A percentile compares a stretch with the other conserved stretches of the same genome.
These are phyloP conservation scores for Sebastes steindachneri DNA, from an alignment of 2,797 vertebrate genomes.

Conservation along the genomic window DNA sequence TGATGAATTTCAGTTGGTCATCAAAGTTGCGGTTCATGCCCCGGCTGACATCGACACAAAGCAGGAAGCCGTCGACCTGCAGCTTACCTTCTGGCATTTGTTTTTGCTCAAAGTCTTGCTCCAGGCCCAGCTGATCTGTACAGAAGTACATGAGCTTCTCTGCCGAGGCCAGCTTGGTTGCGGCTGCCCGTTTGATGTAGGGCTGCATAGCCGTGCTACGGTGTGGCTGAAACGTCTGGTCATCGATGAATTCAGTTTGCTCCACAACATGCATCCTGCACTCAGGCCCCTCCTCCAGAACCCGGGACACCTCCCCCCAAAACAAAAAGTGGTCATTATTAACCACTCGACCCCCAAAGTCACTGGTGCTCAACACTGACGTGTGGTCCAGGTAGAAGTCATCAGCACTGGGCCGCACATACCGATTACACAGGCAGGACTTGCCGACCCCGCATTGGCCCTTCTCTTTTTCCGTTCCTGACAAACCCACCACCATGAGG, in stretches of 20 bases:
- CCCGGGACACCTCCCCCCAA: conserved; percentile 92
- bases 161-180: conserved; percentile 94
- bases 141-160: conserved; percentile 99
- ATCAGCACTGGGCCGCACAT: conserved; percentile 93
- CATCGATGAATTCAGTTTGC: conserved; percentile 98
- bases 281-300: conserved; percentile 92
- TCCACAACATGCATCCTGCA: conserved; percentile 94
- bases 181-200: conserved; percentile 95
- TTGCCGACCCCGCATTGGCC: conserved; percentile 97
- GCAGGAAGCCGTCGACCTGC: conserved; percentile 92
- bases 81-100: conserved; percentile 99
- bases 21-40: conserved; percentile 99
- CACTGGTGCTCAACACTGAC: conserved; percentile 97
- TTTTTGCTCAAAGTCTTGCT: conserved; percentile 99
- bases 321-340: conserved; percentile 99
- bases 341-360: conserved; percentile 98
- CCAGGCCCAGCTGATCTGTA: conserved; percentile 96
- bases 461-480: conserved; percentile 98
- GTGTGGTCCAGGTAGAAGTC: conserved; percentile 98
- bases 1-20: conserved; percentile 96
- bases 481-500: conserved; percentile 96
- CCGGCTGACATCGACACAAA: conserved; percentile 94
- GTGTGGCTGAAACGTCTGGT: conserved; percentile 98
- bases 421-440: conserved; percentile 96
- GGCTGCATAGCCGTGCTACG: conserved; percentile 98